These are phyloP conservation scores for Amyelois transitella DNA, from an alignment of 1,140 invertebrate genomes.

Conservation along the genomic window DNA sequence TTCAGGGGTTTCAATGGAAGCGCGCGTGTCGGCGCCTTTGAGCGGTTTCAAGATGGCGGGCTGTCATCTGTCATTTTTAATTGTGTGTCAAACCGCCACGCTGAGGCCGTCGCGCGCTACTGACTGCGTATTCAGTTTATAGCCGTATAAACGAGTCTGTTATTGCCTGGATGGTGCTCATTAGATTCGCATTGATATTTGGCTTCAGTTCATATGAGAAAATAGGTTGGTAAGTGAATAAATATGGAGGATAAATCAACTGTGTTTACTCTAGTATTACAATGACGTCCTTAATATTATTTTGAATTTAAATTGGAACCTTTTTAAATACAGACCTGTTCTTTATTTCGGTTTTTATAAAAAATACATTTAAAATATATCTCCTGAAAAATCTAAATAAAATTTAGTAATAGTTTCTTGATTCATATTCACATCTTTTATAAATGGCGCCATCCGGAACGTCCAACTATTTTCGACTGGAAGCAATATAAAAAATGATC, in stretches of 20 bases:
- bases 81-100: constrained; percentile 59
- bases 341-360: too few species aligned
- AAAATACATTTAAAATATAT: too few species aligned
- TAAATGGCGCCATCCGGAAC: not conserved
- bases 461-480: not conserved
- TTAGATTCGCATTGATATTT: constrained; percentile 45
- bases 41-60: constrained; percentile 42
- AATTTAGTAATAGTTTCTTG: too few species aligned
- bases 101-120: constrained; percentile 39
- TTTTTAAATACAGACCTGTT: too few species aligned
- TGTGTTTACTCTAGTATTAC: not conserved
- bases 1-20: constrained; percentile 32
- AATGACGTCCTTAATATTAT: not conserved
- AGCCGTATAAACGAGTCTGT: constrained; percentile 57
- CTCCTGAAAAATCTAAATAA: too few species aligned
- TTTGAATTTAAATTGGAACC: not conserved
- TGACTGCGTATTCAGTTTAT: constrained; percentile 67
- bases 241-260: not conserved
- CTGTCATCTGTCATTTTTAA: constrained; percentile 70
- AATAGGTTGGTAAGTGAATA: constrained; percentile 7
- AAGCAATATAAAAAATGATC: not conserved
- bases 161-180: constrained; percentile 37
- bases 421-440: too few species aligned
- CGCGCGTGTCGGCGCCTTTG: constrained; percentile 34
- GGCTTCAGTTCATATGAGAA: constrained; percentile 15